Evolutionary conservation across 2,113 vertebrate species (phyloP), one percentile per base, ranked within the genome.

Genomic region (Mastomys natalensis): DNA sequence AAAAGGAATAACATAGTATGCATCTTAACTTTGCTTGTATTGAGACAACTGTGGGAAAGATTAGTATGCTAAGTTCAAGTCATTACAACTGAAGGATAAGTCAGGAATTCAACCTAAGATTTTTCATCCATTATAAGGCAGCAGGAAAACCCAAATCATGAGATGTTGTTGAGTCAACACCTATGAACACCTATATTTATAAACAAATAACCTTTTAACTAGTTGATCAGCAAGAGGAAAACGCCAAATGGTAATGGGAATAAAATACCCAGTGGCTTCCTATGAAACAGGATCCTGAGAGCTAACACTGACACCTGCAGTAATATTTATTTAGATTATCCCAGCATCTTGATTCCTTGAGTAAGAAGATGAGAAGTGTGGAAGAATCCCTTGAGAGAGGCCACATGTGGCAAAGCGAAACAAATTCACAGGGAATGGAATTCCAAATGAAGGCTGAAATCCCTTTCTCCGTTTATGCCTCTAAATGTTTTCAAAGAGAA

Each of bases 401-500:
- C 40, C 21, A 43, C 31, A 68, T 68, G 66, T 68, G 31, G 12
- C 31, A 68, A 40, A 43, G 40, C 4, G 0, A 45, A 45, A 24
- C 40, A 77, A 29, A 48, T 29, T 48, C 26, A 77, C 74, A 77
- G 40, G 12, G 4, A 95, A 55, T 62, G 15, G 24, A 85, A 77
- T 78, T 62, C 78, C 89, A 95, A 84, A 55, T 85, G 22, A 78
- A 37, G 93, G 66, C 66, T 86, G 86, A 77, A 4, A 43, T 51
- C 17, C 5, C 22, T 58, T 43, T 77, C 34, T 92, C 37, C 19
- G 76, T 87, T 95, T 78, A 90, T 90, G 21, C 73, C 62, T 64
- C 81, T 95, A 58, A 90, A 72, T 51, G 51, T 51, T 90, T 72
- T 92, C 31, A 82, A 90, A 87, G n/a, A 94, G 48, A 82, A 70